Evolutionary conservation across 1,140 invertebrate genomes (phyloP).

Genomic region (Sarcophaga peregrina): DNA sequence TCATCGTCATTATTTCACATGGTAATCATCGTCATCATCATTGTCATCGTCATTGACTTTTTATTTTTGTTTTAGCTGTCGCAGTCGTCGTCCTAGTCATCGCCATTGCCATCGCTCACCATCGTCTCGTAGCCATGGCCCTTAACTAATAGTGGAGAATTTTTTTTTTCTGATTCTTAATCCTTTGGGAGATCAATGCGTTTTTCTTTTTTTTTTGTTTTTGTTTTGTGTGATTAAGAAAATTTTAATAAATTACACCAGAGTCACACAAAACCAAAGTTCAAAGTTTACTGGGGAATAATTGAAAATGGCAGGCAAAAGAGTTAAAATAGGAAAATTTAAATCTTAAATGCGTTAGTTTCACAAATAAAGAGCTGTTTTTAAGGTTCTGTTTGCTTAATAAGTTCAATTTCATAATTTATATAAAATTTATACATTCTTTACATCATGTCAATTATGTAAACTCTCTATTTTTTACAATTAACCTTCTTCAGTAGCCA

Average conservation of each 20-base stretch:
- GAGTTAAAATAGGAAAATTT: too few species aligned
- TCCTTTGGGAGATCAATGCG: conserved; percentile 14
- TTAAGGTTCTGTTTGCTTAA: too few species aligned
- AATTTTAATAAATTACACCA: too few species aligned
- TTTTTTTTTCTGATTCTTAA: conserved; percentile 37
- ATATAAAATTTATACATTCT: background rate
- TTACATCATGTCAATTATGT: background rate
- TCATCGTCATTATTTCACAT: too few species aligned
- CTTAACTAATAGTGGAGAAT: conserved; percentile 34
- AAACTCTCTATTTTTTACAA: background rate
- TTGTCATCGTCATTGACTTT: background rate
- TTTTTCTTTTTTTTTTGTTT: too few species aligned
- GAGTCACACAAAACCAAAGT: background rate
- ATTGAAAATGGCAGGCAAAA: background rate
- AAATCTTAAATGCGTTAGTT: too few species aligned
- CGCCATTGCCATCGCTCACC: background rate
- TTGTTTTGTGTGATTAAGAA: too few species aligned
- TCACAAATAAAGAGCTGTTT: too few species aligned
- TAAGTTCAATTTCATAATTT: too few species aligned
- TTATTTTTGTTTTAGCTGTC: background rate
- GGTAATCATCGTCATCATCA: background rate
- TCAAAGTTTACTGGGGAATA: background rate
- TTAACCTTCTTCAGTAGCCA: too few species aligned
- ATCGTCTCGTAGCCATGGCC: background rate
- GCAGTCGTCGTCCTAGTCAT: background rate